These are phyloP conservation scores for Xylota sylvarum DNA, from an alignment of 2,888 invertebrate genomes.

Conservation along the genomic window DNA sequence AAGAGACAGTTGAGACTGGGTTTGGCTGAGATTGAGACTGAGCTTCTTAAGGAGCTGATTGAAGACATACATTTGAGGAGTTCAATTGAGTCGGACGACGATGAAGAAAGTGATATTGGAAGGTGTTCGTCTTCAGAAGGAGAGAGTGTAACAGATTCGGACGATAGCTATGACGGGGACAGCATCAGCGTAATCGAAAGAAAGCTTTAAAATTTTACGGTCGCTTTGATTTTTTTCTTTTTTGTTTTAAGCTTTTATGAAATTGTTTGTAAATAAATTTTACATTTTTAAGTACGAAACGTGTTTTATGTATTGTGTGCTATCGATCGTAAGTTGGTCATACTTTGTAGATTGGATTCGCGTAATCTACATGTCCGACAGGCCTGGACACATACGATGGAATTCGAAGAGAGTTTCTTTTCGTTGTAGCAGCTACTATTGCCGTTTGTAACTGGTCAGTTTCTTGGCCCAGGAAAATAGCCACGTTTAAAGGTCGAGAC, in stretches of 20 bases:
- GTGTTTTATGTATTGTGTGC: neutral
- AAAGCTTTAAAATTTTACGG: slow-evolving; percentile 16
- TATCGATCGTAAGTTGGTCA: no score
- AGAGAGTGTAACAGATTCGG: slow-evolving; percentile 79
- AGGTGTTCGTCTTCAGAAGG: slow-evolving; percentile 31
- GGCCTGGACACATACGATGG: no score
- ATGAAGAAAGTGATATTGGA: slow-evolving; percentile 69
- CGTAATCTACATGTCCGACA: no score
- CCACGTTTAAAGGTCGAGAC: no score
- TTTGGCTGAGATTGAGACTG: slow-evolving; percentile 82
- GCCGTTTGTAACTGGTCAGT: no score
- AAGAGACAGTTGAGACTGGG: slow-evolving; percentile 82
- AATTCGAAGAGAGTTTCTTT: no score
- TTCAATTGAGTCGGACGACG: slow-evolving; percentile 77
- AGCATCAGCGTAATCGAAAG: slow-evolving; percentile 39
- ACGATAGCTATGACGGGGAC: slow-evolving; percentile 62
- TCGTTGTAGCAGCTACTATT: no score
- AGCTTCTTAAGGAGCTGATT: slow-evolving; percentile 82
- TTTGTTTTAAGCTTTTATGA: neutral
- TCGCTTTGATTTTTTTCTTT: neutral
- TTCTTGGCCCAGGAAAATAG: no score
- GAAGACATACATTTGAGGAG: slow-evolving; percentile 81
- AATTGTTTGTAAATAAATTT: slow-evolving; percentile 18
- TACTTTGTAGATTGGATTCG: no score
- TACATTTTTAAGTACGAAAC: neutral